Evolutionary conservation across 2,113 vertebrate genomes (phyloP), one percentile per base, ranked within the genome.

Genomic region (Chinchilla lanigera): DNA sequence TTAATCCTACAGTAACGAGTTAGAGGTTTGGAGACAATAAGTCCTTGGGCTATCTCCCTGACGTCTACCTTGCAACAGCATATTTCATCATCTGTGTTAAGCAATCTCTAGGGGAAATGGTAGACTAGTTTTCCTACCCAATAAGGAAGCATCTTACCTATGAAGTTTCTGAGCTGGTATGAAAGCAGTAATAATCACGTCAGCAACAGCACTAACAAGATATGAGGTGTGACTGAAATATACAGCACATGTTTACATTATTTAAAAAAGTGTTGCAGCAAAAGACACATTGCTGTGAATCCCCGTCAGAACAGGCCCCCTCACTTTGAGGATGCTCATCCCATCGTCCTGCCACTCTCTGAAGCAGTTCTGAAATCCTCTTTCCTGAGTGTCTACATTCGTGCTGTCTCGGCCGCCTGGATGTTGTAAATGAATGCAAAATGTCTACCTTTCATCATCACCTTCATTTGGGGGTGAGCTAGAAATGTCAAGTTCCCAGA

Each of bases 161-260:
- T 85, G 50, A 84, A 44, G 14, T 35, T 30, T 81, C 61, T 44
- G 28, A 60, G 24, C 30, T 5, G 28, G 22, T 10, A 28, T 75
- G 0, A 35, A 17, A 28, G 33, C 2, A 5, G 38, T 6, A 4
- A 20, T 1, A 3, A 54, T 41, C 12, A 14, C 17, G 4, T 58
- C 28, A 6, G 6, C 8, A 24, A 71, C 1, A 30, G 6, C 16
- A 14, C 10, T 17, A 28, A 3, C 17, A 10, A 22, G 7, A 14
- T 26, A 47, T 41, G 35, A 41, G n/a, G 7, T 73, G 69, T 4
- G 14, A 69, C 1, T n/a, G 35, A n/a, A n/a, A n/a, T n/a, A 8
- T 69, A 19, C 35, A 30, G 65, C n/a, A 33, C 35, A 69, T n/a
- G 65, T 69, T 69, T n/a, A n/a, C 65, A 69, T 67, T 35, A 28